Conservation (phyloP, 2,113 vertebrate genomes). For the Ellobius talpinus region DNA sequence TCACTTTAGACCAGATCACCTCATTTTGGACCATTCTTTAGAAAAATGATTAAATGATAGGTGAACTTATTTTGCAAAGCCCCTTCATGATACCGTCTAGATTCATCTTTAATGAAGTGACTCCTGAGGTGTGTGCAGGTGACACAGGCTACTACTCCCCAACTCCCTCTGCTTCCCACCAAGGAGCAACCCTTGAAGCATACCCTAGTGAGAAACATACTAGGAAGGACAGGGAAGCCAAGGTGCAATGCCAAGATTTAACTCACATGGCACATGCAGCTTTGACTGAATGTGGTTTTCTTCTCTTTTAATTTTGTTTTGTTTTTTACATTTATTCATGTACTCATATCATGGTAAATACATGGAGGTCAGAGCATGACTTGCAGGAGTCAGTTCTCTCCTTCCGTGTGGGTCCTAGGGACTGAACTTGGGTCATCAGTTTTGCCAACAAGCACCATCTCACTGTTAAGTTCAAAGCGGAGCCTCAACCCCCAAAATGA, state of each 20-base stretch:
- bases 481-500: not conserved
- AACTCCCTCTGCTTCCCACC: fast-evolving
- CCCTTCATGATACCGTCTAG: not conserved
- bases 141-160: fast-evolving
- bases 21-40: not conserved
- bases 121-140: not conserved
- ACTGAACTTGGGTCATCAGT: not conserved
- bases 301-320: not conserved
- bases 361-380: not conserved
- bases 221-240: not conserved
- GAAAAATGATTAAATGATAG: not conserved
- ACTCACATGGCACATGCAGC: not conserved
- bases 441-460: not conserved
- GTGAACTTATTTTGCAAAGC: not conserved
- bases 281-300: not conserved
- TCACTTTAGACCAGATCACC: too few species aligned
- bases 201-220: not conserved
- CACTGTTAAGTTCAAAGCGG: not conserved
- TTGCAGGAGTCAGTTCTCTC: not conserved
- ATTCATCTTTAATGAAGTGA: not conserved
- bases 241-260: not conserved
- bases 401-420: not conserved
- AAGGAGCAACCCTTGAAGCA: fast-evolving
- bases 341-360: not conserved
- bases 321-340: not conserved